These are phyloP conservation scores for Charanyca ferruginea DNA, from an alignment of 2,888 invertebrate species.

Conservation along the genomic window DNA sequence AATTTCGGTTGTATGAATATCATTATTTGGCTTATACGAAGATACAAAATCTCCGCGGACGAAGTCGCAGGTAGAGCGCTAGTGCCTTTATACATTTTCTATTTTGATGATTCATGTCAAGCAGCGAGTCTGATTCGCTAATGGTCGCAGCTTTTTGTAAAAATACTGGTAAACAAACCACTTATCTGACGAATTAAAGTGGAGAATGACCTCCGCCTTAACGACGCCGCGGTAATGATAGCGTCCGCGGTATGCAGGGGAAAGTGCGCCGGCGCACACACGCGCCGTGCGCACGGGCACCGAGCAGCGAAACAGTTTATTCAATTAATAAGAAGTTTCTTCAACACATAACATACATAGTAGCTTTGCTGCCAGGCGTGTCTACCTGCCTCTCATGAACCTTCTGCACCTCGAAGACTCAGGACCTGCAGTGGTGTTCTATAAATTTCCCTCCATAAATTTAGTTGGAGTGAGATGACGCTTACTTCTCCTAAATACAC, in stretches of 20 bases:
- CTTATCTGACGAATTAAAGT: conserved; percentile 9
- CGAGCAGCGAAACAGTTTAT: too few species aligned
- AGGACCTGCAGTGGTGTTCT: too few species aligned
- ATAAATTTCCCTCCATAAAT: too few species aligned
- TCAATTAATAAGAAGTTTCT: not conserved
- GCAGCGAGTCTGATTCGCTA: conserved; percentile 14
- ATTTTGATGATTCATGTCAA: conserved; percentile 39
- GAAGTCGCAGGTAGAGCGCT: not conserved
- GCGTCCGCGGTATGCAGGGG: conserved; percentile 57
- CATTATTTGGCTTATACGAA: not conserved
- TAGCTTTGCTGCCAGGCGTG: too few species aligned
- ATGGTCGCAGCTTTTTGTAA: conserved; percentile 35
- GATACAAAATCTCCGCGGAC: not conserved
- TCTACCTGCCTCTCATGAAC: too few species aligned
- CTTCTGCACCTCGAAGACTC: too few species aligned
- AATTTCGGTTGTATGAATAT: too few species aligned
- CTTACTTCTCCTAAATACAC: too few species aligned
- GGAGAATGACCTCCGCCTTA: not conserved
- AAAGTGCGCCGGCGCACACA: conserved; percentile 53
- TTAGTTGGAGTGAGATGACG: too few species aligned
- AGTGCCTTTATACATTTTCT: conserved; percentile 27
- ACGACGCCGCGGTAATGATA: conserved; percentile 10
- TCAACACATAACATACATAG: not conserved
- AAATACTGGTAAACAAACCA: conserved; percentile 43
- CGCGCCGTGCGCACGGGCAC: not conserved